Base-by-base conservation (phyloP, 2,113 vertebrate species). In the Myotis brandtii region DNA sequence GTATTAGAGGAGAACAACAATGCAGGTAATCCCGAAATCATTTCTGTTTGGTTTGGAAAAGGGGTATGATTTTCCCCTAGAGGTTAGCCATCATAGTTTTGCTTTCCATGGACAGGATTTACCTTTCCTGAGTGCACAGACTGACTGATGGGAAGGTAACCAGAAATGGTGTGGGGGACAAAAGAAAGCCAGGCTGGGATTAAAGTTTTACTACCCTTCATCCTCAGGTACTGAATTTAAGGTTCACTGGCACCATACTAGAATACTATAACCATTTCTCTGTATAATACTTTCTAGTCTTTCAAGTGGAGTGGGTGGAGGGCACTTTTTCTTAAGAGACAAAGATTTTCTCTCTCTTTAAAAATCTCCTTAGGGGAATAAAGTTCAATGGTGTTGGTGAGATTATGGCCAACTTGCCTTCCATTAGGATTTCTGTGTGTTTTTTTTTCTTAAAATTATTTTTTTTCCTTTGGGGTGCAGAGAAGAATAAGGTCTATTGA, bases 1-100 rank as follows among this genome's bases (percentile, higher is more conserved):
- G 30, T 56, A 82, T 89, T 93, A 64, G 75, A 96, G 37, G 40
- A 30, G 50, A 95, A 80, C 27, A 75, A n/a, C 40, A 40, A 67
- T 72, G 32, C 46, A 96, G n/a, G 25, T 86, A 83, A 89, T 69
- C 27, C 6, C 52, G 40, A 95, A 89, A 70, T 92, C 7, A 50
- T 83, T 79, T 90, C 62, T 93, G 30, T 75, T 94, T 91, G 59
- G 27, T 73, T 83, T 86, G 13, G 40, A 66, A 95, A 93, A 75
- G 37, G 32, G 27, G 18, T 54, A 30, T 91, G n/a, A 25, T 56
- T 93, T 95, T 81, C 21, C 30, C 80, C 81, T 46, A 93, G 43
- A 50, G n/a, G 5, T 72, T 77, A 91, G n/a, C 79, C 59, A 93
- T 86, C 48, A 64, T 91, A 93, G 50, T 86, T 67, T n/a, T 66